phyloP scores from a whole-genome alignment of 2,888 invertebrate genomes.

The Portevinia maculata region DNA sequence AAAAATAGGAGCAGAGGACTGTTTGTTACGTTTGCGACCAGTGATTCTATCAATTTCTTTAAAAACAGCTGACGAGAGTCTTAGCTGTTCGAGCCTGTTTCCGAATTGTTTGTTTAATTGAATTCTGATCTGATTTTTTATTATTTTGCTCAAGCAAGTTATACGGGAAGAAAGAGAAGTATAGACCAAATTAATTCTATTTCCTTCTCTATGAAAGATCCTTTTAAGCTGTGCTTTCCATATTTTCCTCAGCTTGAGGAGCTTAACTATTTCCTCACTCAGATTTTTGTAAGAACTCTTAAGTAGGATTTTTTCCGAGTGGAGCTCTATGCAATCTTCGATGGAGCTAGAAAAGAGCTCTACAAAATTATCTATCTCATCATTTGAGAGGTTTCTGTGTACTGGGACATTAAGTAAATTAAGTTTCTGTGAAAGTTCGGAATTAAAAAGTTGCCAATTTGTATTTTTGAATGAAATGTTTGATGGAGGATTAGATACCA shows the following conservation, averaged over 20 bases:
- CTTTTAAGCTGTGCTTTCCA: slow-evolving; percentile 1
- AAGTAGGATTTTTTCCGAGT: not conserved
- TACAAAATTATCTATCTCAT: slow-evolving; percentile 2
- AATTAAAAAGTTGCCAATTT: too few species aligned
- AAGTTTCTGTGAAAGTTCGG: too few species aligned
- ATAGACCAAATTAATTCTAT: slow-evolving; percentile 1
- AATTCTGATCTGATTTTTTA: slow-evolving; percentile 3
- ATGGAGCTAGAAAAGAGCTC: not conserved
- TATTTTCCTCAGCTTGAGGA: not conserved
- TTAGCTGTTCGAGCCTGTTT: not conserved
- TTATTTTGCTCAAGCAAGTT: not conserved
- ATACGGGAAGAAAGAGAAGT: not conserved
- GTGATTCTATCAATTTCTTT: slow-evolving; percentile 6
- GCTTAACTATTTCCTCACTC: too few species aligned
- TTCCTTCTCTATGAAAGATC: too few species aligned
- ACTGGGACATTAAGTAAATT: too few species aligned
- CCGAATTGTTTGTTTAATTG: slow-evolving; percentile 1
- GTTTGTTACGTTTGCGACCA: not conserved
- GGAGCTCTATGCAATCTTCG: not conserved
- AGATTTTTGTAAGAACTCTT: too few species aligned
- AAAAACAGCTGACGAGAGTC: not conserved
- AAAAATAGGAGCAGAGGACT: too few species aligned
- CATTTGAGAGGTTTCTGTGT: not conserved
- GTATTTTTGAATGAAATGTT: too few species aligned
- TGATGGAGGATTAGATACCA: too few species aligned